phyloP scores from a whole-genome alignment of 2,113 vertebrate species.

The Malurus elegans region DNA sequence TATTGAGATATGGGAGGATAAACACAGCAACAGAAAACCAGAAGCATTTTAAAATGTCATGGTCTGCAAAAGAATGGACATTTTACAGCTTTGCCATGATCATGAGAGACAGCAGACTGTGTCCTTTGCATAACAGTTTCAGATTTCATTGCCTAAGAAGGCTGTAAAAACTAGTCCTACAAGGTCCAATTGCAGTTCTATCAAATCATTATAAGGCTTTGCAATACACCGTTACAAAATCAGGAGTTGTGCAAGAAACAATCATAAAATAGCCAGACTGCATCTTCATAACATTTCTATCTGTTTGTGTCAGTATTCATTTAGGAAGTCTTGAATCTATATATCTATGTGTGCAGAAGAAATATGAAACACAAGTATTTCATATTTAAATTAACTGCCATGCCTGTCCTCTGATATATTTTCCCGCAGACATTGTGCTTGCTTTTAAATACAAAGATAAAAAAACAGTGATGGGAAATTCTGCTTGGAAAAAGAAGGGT shows the following conservation, averaged over 20 bases:
- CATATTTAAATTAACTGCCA: neutral
- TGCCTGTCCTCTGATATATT: neutral
- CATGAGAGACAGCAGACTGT: neutral
- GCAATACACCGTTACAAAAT: conserved; percentile 8
- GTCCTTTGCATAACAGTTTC: neutral
- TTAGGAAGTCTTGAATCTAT: conserved; percentile 7
- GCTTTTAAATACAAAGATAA: neutral
- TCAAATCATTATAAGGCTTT: neutral
- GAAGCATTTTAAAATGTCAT: neutral
- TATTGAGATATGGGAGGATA: neutral
- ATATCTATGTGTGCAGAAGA: neutral
- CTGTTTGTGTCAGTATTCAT: neutral
- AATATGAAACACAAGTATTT: neutral
- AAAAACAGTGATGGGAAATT: neutral
- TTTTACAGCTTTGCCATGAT: neutral
- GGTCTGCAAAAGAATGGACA: neutral
- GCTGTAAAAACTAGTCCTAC: neutral
- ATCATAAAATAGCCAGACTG: neutral
- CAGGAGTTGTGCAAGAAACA: neutral
- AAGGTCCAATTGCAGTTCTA: neutral
- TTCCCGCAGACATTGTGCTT: neutral
- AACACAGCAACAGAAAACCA: neutral
- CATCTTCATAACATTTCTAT: neutral
- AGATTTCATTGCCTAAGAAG: neutral
- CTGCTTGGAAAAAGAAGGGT: neutral